These are phyloP conservation scores for Nephotettix cincticeps DNA, from an alignment of 1,140 invertebrate species.

Conservation along the genomic window DNA sequence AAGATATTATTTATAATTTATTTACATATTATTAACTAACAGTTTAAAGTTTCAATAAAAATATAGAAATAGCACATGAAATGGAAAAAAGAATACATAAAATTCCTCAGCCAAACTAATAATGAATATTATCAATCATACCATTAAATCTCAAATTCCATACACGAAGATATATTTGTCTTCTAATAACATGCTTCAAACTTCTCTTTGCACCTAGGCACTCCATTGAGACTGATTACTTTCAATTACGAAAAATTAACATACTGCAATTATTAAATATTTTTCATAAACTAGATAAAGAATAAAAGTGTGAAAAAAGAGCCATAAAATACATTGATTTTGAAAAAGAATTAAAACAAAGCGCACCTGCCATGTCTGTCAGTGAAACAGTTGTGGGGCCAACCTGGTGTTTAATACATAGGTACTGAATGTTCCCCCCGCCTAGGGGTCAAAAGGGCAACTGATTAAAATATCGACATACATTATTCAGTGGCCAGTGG, in stretches of 20 bases:
- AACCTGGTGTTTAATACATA: background rate
- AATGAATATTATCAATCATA: too few relatives aligned
- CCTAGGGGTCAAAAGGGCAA: background rate
- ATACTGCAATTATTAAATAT: too few relatives aligned
- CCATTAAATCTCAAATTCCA: background rate
- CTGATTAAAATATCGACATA: conserved; percentile 14
- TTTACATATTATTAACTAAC: too few relatives aligned
- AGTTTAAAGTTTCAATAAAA: too few relatives aligned
- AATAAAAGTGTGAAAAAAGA: too few relatives aligned
- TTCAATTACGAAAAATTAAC: too few relatives aligned
- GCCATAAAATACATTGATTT: background rate
- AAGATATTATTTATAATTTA: too few relatives aligned
- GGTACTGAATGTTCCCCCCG: conserved; percentile 2
- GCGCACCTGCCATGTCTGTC: background rate
- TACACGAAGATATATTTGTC: background rate
- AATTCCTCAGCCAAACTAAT: too few relatives aligned
- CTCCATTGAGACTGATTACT: background rate
- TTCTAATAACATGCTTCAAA: conserved; percentile 1
- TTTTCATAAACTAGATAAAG: too few relatives aligned
- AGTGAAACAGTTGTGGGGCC: background rate
- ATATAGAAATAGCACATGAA: too few relatives aligned
- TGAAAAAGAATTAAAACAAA: background rate
- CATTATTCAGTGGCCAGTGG: background rate
- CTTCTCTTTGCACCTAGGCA: background rate
- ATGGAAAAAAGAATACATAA: too few relatives aligned